Evolutionary conservation across 2,113 vertebrate species (phyloP), one percentile per base, ranked within the genome.

Genomic region (Saccopteryx bilineata): DNA sequence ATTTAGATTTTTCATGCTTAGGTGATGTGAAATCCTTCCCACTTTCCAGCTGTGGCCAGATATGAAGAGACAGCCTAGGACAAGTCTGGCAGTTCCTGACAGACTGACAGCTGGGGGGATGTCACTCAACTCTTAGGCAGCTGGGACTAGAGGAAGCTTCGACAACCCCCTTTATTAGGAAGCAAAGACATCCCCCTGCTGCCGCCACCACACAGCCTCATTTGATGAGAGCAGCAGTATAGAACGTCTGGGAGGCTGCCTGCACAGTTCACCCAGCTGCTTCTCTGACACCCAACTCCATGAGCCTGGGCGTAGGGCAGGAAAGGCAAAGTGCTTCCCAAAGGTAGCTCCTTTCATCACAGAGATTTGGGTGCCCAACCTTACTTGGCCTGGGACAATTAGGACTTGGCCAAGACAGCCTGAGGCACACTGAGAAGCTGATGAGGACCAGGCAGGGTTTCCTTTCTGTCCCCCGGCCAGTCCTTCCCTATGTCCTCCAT

Each of bases 41-140:
- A 39, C 28, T 88, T 93, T 91, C 13, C 5, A 87, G 83, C 84
- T 90, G 69, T 91, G 87, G 85, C 97, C 97, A 98, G 97, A 96
- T 95, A 93, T 92, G 80, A 81, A 87, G 31, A 84, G 72, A 69
- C 65, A 52, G 84, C 75, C 74, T 93, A 95, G 56, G 94, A 94
- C 93, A 94, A 74, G 91, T 2, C 75, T 79, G 91, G 90, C 93
- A 94, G 93, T 21, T 28, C 90, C 96, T 89, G 87, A 95, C 2
- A 46, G 97, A 97, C 96, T 96, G 97, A 97, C 94, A 98, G 98
- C 98, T 98, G 98, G 95, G 78, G 88, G 87, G 75, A 93, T 97
- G 91, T 97, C 91, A 56, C 94, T 96, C 93, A 90, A 58, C 65
- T 96, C 65, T 31, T 89, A 56, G 12, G 98, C 97, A 98, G 97